These are phyloP conservation scores for Ditylenchus weischeri DNA, from an alignment of 2,888 invertebrate species.

Conservation along the genomic window DNA sequence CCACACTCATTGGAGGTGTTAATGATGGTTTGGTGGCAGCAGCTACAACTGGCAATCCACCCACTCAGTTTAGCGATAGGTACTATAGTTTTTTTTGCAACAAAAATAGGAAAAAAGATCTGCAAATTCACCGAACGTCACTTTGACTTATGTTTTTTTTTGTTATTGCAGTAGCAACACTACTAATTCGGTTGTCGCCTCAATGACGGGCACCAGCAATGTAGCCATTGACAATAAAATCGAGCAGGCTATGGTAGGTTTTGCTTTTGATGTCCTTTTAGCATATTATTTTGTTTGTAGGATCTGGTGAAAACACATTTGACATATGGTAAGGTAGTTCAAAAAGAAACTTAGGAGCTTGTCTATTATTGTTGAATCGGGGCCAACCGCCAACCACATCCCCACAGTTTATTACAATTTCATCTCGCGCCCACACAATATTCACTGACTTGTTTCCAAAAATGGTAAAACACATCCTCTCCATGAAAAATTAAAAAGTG, in stretches of 20 bases:
- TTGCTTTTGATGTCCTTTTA: not conserved
- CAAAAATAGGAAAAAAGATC: too few species aligned
- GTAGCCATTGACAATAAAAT: constrained; percentile 40
- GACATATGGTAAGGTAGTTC: constrained; percentile 28
- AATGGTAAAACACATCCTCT: too few species aligned
- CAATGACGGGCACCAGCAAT: constrained; percentile 4
- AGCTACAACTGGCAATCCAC: not conserved
- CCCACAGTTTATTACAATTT: too few species aligned
- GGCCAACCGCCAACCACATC: too few species aligned
- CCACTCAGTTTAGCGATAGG: not conserved
- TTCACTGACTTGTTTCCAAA: too few species aligned
- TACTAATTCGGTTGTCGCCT: not conserved
- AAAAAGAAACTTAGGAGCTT: too few species aligned
- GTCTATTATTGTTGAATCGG: too few species aligned
- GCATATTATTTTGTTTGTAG: constrained; percentile 24
- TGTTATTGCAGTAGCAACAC: not conserved
- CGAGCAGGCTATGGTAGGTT: constrained; percentile 41
- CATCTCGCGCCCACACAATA: too few species aligned
- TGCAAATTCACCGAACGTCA: too few species aligned
- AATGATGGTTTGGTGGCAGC: not conserved
- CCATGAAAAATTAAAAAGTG: too few species aligned
- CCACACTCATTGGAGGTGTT: constrained; percentile 13
- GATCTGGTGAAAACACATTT: constrained; percentile 45
- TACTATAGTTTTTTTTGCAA: too few species aligned
- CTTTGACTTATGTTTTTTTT: too few species aligned